phyloP scores from a whole-genome alignment of 2,888 invertebrate genomes.

The Pammene fasciana region DNA sequence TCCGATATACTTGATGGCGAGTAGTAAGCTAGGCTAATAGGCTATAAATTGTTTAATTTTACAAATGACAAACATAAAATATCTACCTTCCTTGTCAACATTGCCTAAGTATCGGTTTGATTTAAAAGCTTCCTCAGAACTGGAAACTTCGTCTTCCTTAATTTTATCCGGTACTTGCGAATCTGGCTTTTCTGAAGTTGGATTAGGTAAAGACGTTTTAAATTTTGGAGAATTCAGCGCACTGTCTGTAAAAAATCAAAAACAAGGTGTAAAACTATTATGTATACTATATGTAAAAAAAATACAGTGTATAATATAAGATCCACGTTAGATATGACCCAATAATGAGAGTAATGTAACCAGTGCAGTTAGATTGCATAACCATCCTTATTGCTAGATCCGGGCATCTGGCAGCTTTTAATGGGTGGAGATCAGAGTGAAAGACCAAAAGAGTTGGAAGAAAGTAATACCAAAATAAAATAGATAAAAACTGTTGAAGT shows the following conservation, averaged over 20 bases:
- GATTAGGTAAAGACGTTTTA: conserved; percentile 52
- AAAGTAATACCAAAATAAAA: too few relatives aligned
- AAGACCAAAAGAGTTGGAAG: too few relatives aligned
- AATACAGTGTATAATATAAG: too few relatives aligned
- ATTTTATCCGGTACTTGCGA: conserved; percentile 66
- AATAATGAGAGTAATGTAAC: too few relatives aligned
- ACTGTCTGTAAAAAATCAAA: conserved; percentile 38
- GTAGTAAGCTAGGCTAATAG: too few relatives aligned
- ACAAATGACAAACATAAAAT: conserved; percentile 2
- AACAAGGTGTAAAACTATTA: neutral
- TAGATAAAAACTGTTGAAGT: too few relatives aligned
- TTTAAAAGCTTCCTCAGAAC: conserved; percentile 86
- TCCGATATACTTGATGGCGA: too few relatives aligned
- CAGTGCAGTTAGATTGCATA: too few relatives aligned
- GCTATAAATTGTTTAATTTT: neutral
- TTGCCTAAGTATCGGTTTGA: conserved; percentile 49
- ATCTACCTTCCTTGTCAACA: conserved; percentile 40
- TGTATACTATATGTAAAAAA: neutral
- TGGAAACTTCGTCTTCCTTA: conserved; percentile 90
- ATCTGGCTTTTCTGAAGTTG: conserved; percentile 62
- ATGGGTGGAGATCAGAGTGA: too few relatives aligned
- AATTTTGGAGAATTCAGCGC: conserved; percentile 43
- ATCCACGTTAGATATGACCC: too few relatives aligned
- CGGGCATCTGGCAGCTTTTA: too few relatives aligned
- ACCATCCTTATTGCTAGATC: too few relatives aligned